These are phyloP conservation scores for Eleutherodactylus coqui DNA, from an alignment of 2,797 vertebrate genomes.

Conservation along the genomic window DNA sequence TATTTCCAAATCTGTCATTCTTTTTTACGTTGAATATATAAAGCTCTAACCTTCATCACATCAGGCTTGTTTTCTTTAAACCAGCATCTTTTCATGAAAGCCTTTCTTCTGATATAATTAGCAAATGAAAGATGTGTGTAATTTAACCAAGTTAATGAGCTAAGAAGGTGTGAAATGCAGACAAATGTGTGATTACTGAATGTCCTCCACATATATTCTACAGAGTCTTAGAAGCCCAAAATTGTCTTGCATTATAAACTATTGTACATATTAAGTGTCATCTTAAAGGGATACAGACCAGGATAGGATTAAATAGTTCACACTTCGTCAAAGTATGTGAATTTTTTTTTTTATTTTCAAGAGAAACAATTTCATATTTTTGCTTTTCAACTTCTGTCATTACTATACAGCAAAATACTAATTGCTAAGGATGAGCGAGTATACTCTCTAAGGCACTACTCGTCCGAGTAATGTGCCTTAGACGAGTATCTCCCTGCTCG, in stretches of 20 bases:
- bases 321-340: background rate
- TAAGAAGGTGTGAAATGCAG: constrained; percentile 28
- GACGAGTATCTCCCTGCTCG: too few species aligned
- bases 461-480: too few species aligned
- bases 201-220: background rate
- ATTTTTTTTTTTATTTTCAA: background rate
- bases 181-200: background rate
- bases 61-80: background rate
- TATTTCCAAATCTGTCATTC: background rate
- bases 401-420: too few species aligned
- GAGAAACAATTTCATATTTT: too few species aligned
- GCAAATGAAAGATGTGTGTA: constrained; percentile 8
- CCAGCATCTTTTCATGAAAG: background rate
- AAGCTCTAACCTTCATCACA: background rate
- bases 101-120: constrained; percentile 11
- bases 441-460: too few species aligned
- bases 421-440: too few species aligned
- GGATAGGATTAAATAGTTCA: background rate
- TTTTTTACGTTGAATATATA: background rate
- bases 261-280: background rate
- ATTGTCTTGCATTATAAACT: background rate
- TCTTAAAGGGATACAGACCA: background rate
- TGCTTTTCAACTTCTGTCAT: too few species aligned
- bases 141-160: constrained; percentile 10
- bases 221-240: background rate